Evolutionary conservation across 2,888 invertebrate genomes (phyloP).

Genomic region (Himalopsyche tibetana): DNA sequence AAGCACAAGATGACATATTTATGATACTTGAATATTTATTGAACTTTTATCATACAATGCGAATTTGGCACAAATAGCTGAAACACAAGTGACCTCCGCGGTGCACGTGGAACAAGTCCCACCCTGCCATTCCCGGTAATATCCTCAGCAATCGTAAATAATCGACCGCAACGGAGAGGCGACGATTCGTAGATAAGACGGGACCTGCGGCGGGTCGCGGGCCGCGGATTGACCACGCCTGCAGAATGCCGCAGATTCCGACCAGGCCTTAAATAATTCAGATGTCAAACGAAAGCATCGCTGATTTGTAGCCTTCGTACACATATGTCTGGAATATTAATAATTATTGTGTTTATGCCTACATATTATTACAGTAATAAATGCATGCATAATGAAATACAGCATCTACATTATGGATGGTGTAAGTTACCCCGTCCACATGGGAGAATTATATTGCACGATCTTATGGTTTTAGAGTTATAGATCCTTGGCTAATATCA

Average conservation of each 20-base stretch:
- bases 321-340: slow-evolving; percentile 33
- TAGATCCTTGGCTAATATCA: too few species aligned
- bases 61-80: too few species aligned
- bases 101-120: not conserved
- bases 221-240: slow-evolving; percentile 18
- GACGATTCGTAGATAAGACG: slow-evolving; percentile 35
- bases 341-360: slow-evolving; percentile 21
- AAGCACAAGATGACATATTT: too few species aligned
- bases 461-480: too few species aligned
- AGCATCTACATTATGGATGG: too few species aligned
- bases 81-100: not conserved
- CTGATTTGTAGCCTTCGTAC: slow-evolving; percentile 21
- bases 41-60: too few species aligned
- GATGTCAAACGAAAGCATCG: slow-evolving; percentile 37
- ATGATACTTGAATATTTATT: too few species aligned
- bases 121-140: slow-evolving; percentile 1
- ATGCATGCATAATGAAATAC: too few species aligned
- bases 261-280: slow-evolving; percentile 42
- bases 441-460: too few species aligned
- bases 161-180: slow-evolving; percentile 36
- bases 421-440: too few species aligned
- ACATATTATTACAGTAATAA: slow-evolving; percentile 3
- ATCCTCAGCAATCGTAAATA: slow-evolving; percentile 29
- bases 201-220: slow-evolving; percentile 28
- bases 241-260: slow-evolving; percentile 38